phyloP scores from a whole-genome alignment of 2,113 vertebrate genomes.

The Trematocara zebra region DNA sequence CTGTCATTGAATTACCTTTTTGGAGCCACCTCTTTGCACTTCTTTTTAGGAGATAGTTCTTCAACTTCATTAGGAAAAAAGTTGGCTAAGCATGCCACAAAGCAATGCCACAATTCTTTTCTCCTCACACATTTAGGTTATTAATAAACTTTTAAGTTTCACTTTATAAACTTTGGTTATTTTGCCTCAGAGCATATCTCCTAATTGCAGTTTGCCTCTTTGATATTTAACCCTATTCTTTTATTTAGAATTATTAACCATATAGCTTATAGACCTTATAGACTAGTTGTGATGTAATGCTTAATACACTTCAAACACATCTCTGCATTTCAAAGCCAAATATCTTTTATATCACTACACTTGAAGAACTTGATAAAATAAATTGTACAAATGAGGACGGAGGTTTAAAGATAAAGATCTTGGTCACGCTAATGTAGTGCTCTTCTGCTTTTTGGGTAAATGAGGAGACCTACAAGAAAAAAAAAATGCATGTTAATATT shows the following conservation, averaged over 20 bases:
- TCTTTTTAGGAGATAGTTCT: neutral
- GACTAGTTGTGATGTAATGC: neutral
- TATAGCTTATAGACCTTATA: neutral
- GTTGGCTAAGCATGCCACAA: neutral
- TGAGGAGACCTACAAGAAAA: neutral
- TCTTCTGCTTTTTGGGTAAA: neutral
- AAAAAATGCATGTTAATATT: neutral
- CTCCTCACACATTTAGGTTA: neutral
- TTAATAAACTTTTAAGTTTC: neutral
- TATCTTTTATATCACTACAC: neutral
- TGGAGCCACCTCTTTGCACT: neutral
- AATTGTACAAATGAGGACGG: neutral
- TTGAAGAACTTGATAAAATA: neutral
- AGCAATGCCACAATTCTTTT: neutral
- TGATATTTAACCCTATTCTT: neutral
- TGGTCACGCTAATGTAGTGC: neutral
- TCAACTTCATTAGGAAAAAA: constrained; percentile 18
- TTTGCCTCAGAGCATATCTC: neutral
- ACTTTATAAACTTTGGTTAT: neutral
- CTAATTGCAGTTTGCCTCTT: neutral
- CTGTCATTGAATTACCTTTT: constrained; percentile 24
- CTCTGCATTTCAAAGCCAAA: neutral
- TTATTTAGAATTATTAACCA: neutral
- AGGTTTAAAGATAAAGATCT: neutral
- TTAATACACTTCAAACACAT: neutral